Conservation (phyloP, 1,140 invertebrate species). For the Dreissena polymorpha region DNA sequence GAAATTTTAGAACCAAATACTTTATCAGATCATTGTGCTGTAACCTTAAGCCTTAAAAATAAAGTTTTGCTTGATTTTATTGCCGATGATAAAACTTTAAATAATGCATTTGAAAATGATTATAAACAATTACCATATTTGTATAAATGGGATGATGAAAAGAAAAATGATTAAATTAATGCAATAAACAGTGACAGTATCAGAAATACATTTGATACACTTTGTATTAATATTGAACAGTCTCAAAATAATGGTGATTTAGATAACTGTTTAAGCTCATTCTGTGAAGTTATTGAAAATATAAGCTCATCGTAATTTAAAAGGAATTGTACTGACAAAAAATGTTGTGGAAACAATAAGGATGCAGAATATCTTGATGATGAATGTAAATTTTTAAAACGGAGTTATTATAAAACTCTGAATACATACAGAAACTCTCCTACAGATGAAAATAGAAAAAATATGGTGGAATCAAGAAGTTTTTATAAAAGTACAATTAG, state of each 20-base stretch:
- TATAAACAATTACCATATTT: too few relatives aligned
- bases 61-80: not conserved
- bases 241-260: too few relatives aligned
- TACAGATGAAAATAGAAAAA: slow-evolving; percentile 1
- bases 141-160: too few relatives aligned
- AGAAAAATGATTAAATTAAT: too few relatives aligned
- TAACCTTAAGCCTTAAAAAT: not conserved
- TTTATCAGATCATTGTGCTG: slow-evolving; percentile 22
- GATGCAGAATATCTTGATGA: not conserved
- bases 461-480: slow-evolving; percentile 2
- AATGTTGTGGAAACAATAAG: not conserved
- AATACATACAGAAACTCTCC: slow-evolving; percentile 14
- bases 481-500: slow-evolving; percentile 4
- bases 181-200: not conserved
- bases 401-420: slow-evolving; percentile 12
- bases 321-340: not conserved
- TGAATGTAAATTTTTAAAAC: too few relatives aligned
- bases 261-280: too few relatives aligned
- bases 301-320: not conserved
- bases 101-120: too few relatives aligned
- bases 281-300: too few relatives aligned
- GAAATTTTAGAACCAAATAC: slow-evolving; percentile 6
- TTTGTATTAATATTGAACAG: too few relatives aligned
- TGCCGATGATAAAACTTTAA: not conserved
- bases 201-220: not conserved